Percentiles rank a stretch among this genome's conserved stretches.
phyloP scores from a whole-genome alignment of 2,113 vertebrate species.

The Machaerirhynchus nigripectus region DNA sequence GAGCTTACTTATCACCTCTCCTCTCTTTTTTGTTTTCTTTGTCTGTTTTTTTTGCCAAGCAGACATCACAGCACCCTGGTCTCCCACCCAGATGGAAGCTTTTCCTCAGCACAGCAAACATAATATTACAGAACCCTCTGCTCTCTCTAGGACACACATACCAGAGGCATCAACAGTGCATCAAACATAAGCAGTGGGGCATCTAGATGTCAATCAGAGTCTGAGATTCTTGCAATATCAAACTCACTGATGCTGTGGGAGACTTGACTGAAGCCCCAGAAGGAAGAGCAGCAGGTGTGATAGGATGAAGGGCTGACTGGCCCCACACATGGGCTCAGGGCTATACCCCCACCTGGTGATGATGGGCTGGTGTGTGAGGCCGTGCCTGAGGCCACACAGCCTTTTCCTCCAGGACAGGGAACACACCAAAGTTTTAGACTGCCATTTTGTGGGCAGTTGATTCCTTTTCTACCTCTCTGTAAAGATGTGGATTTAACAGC shows the following conservation, averaged over 20 bases:
- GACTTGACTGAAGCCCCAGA: neutral
- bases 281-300: neutral
- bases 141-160: neutral
- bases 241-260: neutral
- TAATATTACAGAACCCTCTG: neutral
- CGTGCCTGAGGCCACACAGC: fast-evolving
- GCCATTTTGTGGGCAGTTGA: neutral
- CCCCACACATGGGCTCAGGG: fast-evolving
- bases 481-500: neutral
- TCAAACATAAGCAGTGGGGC: neutral
- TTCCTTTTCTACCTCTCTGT: neutral
- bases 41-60: neutral
- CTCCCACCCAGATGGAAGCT: fast-evolving
- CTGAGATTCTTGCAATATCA: neutral
- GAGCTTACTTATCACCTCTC: neutral
- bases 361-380: neutral
- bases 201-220: neutral
- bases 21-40: neutral
- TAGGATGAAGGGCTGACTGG: neutral
- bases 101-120: neutral
- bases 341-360: no score
- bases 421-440: neutral
- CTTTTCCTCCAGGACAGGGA: neutral
- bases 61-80: neutral
- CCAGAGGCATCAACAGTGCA: neutral